Evolutionary conservation across 2,888 invertebrate genomes (phyloP).

Genomic region (Pherbina coryleti): DNA sequence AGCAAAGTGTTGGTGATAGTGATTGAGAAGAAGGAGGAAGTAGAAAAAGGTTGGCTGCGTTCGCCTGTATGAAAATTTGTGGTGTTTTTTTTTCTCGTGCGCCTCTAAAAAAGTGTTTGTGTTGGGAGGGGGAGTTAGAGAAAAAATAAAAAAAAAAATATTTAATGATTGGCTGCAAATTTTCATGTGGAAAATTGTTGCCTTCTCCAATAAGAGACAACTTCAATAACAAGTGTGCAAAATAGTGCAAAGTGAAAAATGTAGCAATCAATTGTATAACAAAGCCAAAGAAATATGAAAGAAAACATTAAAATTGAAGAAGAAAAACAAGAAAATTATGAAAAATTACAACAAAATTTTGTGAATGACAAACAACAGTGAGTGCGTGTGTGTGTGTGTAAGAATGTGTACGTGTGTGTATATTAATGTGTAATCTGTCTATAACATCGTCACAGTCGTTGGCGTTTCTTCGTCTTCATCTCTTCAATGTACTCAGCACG

Average conservation of each 20-base stretch:
- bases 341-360: background rate
- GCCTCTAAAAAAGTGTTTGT: background rate
- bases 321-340: background rate
- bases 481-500: background rate
- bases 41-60: background rate
- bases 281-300: background rate
- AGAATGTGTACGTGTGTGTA: background rate
- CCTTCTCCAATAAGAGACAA: background rate
- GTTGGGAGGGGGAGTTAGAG: background rate
- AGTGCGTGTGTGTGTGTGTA: constrained; percentile 40
- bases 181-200: constrained; percentile 35
- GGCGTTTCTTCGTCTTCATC: background rate
- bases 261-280: constrained; percentile 23
- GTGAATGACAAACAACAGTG: constrained; percentile 23
- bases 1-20: background rate
- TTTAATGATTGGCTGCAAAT: constrained; percentile 31
- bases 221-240: background rate
- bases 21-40: background rate
- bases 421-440: background rate
- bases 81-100: background rate
- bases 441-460: background rate
- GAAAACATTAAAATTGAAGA: background rate
- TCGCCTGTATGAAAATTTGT: background rate
- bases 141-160: background rate
- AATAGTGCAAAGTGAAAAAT: background rate